Evolutionary conservation across 1,140 invertebrate species (phyloP), one percentile per base, ranked within the genome.

Genomic region (Cepaea nemoralis): DNA sequence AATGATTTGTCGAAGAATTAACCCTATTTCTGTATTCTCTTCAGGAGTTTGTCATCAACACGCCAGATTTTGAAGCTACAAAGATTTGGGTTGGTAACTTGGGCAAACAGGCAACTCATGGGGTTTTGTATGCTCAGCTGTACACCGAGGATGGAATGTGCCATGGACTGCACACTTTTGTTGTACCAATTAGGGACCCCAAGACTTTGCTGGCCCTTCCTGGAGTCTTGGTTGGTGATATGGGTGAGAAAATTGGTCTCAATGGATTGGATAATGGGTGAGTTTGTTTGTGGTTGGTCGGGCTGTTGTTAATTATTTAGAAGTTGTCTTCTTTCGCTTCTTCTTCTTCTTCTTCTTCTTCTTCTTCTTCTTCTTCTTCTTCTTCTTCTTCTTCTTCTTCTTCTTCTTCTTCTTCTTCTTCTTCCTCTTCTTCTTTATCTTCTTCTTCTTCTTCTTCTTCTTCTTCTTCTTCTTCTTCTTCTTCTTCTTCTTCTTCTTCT

Each of bases 241-340:
- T 98, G 93, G 97, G 97, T 0, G 94, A 96, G 89, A 98, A 98
- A 92, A 93, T 95, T 63, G 96, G 95, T 59, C 91, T 97, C 0
- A 96, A 98, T 92, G 96, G 96, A 70, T 91, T 98, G 31, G 97
- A 98, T 87, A 98, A 98, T 93, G 97, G 95, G 94, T 95, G 33
- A 75, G 73, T 69, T 16, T 5, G n/a, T n/a, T n/a, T n/a, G n/a
- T n/a, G n/a, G n/a, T 42, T 22, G 59, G 5, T 55, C 16, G 19
- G 50, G 8, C 42, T 45, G 42, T 45, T 45, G 42, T 45, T 45
- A 10, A 16, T 45, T 10, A 16, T 10, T 45, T 45, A 16, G 42
- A 45, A 45, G 16, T 6, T 45, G 42, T n/a, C n/a, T n/a, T n/a
- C n/a, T n/a, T n/a, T n/a, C n/a, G n/a, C n/a, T n/a, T n/a, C n/a